Evolutionary conservation across 2,888 invertebrate genomes (phyloP), one percentile per base, ranked within the genome.

Genomic region (Agonopterix heracliana): DNA sequence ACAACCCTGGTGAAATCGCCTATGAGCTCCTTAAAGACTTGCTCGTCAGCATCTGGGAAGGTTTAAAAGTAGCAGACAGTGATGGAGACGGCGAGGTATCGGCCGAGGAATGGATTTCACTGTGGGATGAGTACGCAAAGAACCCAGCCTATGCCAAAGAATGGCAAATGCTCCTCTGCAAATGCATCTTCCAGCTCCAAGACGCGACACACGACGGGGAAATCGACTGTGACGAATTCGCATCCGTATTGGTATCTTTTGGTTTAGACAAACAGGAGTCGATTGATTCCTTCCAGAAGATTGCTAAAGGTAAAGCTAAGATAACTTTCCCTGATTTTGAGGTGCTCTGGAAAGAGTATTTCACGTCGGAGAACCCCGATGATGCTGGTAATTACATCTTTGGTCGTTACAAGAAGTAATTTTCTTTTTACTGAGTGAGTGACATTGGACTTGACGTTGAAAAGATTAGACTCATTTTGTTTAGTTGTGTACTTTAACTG

Each of bases 171-270:
- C 90, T 92, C 48, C 96, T 96, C 82, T 93, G 94, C 92, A 92
- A 94, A 71, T 95, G 96, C 78, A 94, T 95, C 91, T 96, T 96
- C 75, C 93, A 95, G 61, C 87, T 96, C 53, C 95, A 96, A 77
- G 96, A 96, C 68, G 93, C 95, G 47, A 95, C 95, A 66, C 93
- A 93, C 54, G 96, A 96, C 66, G 79, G 78, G 0, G 66, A 74
- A 0, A 96, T 96, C 66, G 96, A 96, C 74, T 92, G 92, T 54
- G 91, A 92, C 35, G 96, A 96, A 76, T 96, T 95, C 78, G 92
- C 93, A 11, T 90, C 93, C 47, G 95, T 96, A 14, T 95, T 94
- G 78, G 92, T 92, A 58, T 92, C 93, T 63, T 95, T 95, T 66
- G 96, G 95, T 0, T 79, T 95, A 46, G 87, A 92, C 60, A 90